phyloP scores from a whole-genome alignment of 2,888 invertebrate species.

The Lysandra bellargus region DNA sequence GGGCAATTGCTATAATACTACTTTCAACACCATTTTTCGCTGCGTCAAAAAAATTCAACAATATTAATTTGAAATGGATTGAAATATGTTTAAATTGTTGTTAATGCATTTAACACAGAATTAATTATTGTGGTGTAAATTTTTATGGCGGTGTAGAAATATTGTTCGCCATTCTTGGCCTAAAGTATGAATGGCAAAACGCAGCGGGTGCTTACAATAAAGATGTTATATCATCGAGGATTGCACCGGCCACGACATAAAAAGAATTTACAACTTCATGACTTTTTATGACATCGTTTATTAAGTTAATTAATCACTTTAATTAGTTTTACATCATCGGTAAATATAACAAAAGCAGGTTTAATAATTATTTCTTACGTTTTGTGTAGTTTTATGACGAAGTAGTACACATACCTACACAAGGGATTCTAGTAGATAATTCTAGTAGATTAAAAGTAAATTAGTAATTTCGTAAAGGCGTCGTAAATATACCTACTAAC shows the following conservation, averaged over 20 bases:
- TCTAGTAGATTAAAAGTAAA: too few species aligned
- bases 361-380: neutral
- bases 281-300: slow-evolving; percentile 12
- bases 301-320: neutral
- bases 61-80: too few species aligned
- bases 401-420: neutral
- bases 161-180: neutral
- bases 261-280: slow-evolving; percentile 8
- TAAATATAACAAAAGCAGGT: neutral
- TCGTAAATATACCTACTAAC: too few species aligned
- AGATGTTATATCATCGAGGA: slow-evolving; percentile 1
- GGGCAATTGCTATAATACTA: too few species aligned
- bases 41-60: too few species aligned
- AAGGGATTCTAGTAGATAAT: too few species aligned
- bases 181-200: slow-evolving; percentile 15
- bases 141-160: neutral
- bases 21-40: too few species aligned
- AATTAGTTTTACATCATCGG: neutral
- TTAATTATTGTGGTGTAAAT: neutral
- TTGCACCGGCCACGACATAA: neutral
- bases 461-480: too few species aligned
- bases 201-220: neutral
- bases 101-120: neutral
- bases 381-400: neutral
- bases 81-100: neutral